Evolutionary conservation across 2,113 vertebrate genomes (phyloP), one percentile per base, ranked within the genome.

Genomic region (Cheirogaleus medius): DNA sequence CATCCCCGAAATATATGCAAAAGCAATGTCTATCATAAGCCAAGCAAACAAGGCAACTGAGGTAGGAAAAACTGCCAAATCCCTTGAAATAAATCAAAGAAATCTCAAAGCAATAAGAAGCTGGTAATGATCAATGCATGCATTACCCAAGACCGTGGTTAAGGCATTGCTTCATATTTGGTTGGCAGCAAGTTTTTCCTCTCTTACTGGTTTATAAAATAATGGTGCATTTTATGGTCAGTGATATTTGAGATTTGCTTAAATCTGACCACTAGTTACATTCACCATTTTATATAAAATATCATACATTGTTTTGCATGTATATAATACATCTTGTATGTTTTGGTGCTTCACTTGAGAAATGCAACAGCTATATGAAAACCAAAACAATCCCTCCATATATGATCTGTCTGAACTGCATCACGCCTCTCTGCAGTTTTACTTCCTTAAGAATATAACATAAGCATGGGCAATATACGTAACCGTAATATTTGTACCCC

Each of bases 211-310:
- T 68, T 94, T 81, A 34, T 77, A 87, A 89, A 93, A 77, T 68
- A 47, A 63, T 4, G 39, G 34, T 66, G 32, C 42, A 63, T 73
- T 91, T 87, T 73, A 74, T 8, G 42, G 32, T 60, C 69, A 29
- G 13, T 49, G 34, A 5, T 91, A 60, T 92, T 68, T 87, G n/a
- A 94, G 34, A 56, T 85, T 91, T 97, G 37, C 90, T 95, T 71
- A 90, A 90, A 82, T 78, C 8, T 88, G 54, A 83, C 23, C 21
- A 18, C 29, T 71, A 81, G 34, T 66, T 89, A 69, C 63, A 84
- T 81, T 91, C 12, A 63, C n/a, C 18, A 27, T 76, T 91, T 76
- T 80, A 42, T 69, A 81, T 82, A 49, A 92, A 89, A n/a, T 39
- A 34, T 64, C 39, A 87, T 29, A 13, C 39, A n/a, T 71, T 52